Evolutionary conservation across 2,888 invertebrate species (phyloP).

Genomic region (Pachydiplax longipennis): DNA sequence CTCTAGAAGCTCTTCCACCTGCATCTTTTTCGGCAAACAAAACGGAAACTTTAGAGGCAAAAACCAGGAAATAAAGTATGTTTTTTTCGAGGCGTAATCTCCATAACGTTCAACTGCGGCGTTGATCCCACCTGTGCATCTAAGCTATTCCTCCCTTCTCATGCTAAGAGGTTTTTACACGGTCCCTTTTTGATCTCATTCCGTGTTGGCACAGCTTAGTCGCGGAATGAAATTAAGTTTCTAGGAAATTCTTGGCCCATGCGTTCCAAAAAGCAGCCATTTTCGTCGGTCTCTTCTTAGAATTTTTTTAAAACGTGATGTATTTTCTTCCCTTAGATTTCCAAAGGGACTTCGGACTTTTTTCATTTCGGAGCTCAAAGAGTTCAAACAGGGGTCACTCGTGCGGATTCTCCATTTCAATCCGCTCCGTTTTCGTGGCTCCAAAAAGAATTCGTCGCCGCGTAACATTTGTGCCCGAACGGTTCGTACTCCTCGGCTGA

Average conservation of each 20-base stretch:
- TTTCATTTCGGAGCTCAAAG: neutral
- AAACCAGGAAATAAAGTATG: neutral
- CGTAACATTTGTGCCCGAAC: no score
- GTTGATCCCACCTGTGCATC: neutral
- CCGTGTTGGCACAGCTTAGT: neutral
- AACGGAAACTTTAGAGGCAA: no score
- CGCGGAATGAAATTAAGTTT: neutral
- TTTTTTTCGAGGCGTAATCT: neutral
- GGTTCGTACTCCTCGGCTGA: no score
- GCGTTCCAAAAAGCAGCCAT: neutral
- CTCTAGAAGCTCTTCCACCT: no score
- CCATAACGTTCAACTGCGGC: neutral
- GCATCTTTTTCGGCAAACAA: no score
- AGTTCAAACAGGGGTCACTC: neutral
- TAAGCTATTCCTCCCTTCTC: neutral
- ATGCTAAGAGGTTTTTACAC: neutral
- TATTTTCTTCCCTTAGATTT: neutral
- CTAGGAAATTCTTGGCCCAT: neutral
- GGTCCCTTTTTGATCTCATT: neutral
- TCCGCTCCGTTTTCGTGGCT: neutral
- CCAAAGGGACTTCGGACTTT: neutral
- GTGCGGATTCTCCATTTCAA: neutral
- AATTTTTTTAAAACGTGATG: neutral
- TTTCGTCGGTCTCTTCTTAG: neutral
- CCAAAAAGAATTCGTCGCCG: no score